phyloP scores from a whole-genome alignment of 1,140 invertebrate genomes.

The Bombyx mori region ASM3026992v2 NC_085114.1:2405001-2405500 shows the following conservation, averaged over 20 bases:
- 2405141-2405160: conserved; percentile 28
- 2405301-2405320: no score
- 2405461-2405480: conserved; percentile 1
- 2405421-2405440: not conserved
- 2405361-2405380: no score
- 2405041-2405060: conserved; percentile 16
- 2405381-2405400: not conserved
- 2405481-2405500: conserved; percentile 6
- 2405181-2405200: conserved; percentile 3
- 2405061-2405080: conserved; percentile 56
- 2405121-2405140: conserved; percentile 64
- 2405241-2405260: no score
- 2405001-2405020: conserved; percentile 19
- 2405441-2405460: conserved; percentile 3
- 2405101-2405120: conserved; percentile 47
- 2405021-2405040: conserved; percentile 30
- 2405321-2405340: no score
- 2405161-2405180: conserved; percentile 17
- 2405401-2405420: conserved; percentile 2
- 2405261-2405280: no score
- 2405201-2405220: no score
- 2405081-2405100: conserved; percentile 59
- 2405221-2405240: no score
- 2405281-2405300: no score
- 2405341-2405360: no score